These are phyloP conservation scores for Hemicrepidius hirtus DNA, from an alignment of 2,888 invertebrate species.

Conservation along the genomic window DNA sequence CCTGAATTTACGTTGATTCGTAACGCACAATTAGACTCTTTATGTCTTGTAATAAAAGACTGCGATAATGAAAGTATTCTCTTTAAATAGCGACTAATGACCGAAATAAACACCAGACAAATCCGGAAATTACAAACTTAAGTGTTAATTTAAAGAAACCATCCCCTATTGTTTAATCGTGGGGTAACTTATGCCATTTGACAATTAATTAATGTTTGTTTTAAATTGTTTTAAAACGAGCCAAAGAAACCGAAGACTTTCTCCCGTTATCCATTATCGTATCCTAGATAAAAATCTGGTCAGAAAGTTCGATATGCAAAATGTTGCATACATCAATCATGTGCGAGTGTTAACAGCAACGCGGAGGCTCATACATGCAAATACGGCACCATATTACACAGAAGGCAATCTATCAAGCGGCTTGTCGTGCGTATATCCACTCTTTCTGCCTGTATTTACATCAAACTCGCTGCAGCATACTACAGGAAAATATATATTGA, in stretches of 20 bases:
- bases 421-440: constrained; percentile 50
- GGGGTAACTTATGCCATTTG: too few species aligned
- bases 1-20: constrained; percentile 35
- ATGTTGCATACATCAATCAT: constrained; percentile 55
- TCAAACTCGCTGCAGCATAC: constrained; percentile 34
- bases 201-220: too few species aligned
- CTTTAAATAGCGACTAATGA: constrained; percentile 13
- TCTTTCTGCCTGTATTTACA: constrained; percentile 43
- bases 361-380: constrained; percentile 55
- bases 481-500: constrained; percentile 39
- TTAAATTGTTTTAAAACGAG: too few species aligned
- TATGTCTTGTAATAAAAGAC: constrained; percentile 28
- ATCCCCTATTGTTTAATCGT: too few species aligned
- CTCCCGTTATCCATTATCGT: not conserved
- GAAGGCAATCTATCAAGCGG: constrained; percentile 53
- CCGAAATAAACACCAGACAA: not conserved
- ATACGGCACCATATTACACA: constrained; percentile 52
- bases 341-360: constrained; percentile 55
- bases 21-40: constrained; percentile 31
- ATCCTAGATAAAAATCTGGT: constrained; percentile 30
- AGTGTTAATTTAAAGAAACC: not conserved
- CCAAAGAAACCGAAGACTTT: too few species aligned
- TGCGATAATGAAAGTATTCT: constrained; percentile 17
- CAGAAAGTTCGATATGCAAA: constrained; percentile 47
- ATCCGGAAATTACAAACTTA: not conserved